A percentile compares a stretch with the other conserved stretches of the same genome.
phyloP scores from a whole-genome alignment of 2,888 invertebrate genomes.

The Leucophenga maculata region DNA sequence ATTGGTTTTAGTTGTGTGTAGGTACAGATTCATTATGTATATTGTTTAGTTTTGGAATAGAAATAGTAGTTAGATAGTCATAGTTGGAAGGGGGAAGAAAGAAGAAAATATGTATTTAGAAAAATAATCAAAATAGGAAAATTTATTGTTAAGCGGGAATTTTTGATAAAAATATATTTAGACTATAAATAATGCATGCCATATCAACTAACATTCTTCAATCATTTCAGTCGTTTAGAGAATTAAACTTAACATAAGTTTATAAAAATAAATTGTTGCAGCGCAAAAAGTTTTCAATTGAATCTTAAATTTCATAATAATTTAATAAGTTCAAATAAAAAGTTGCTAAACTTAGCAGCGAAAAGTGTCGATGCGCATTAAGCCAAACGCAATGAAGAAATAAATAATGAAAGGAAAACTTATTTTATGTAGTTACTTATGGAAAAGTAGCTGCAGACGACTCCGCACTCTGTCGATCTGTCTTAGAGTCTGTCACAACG shows the following conservation, averaged over 20 bases:
- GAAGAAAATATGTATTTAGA: not conserved
- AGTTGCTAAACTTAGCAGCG: not conserved
- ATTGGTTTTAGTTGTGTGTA: constrained; percentile 17
- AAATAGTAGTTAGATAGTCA: constrained; percentile 42
- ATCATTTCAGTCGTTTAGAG: not conserved
- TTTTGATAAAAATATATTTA: too few relatives aligned
- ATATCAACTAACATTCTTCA: not conserved
- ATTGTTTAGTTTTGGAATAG: constrained; percentile 26
- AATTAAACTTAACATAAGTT: too few relatives aligned
- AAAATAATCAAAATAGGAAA: not conserved
- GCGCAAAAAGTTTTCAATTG: constrained; percentile 4
- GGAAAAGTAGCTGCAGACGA: too few relatives aligned
- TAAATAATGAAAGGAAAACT: not conserved
- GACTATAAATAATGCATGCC: too few relatives aligned
- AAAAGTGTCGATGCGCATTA: constrained; percentile 16
- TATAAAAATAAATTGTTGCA: not conserved
- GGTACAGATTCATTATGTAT: constrained; percentile 34
- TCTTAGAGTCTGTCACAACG: not conserved
- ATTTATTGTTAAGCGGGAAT: too few relatives aligned
- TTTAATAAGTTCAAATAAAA: not conserved
- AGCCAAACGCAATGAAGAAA: not conserved
- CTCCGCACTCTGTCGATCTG: too few relatives aligned
- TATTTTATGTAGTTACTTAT: too few relatives aligned
- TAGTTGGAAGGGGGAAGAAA: constrained; percentile 28
- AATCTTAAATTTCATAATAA: constrained; percentile 4